Percentiles rank a stretch among this genome's conserved stretches.
Conservation (phyloP, 2,797 vertebrate genomes). For the Phoxinus dragarum region DNA sequence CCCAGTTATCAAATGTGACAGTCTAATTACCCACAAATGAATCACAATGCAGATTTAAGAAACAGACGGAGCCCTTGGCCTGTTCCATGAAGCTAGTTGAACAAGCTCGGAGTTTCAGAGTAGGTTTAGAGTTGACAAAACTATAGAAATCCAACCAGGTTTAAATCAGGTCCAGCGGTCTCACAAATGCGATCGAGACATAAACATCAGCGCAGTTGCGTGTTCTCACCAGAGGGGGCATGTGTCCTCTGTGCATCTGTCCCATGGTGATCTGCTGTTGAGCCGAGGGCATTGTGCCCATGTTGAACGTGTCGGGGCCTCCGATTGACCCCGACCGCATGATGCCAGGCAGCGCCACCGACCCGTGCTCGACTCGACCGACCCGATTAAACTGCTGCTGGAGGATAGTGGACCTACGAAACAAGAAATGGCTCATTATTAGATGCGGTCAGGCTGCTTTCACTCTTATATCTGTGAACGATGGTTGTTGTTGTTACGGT, state of each 20-base stretch:
- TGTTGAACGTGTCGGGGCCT: slow-evolving; percentile 92
- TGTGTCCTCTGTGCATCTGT: slow-evolving; percentile 98
- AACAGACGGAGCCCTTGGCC: slow-evolving; percentile 17
- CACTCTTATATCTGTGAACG: slow-evolving; percentile 11
- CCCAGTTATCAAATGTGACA: not conserved
- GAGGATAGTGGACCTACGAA: slow-evolving; percentile 89
- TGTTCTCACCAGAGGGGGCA: slow-evolving; percentile 92
- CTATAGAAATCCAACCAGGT: not conserved
- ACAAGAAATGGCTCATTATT: slow-evolving; percentile 17
- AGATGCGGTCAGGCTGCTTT: not conserved
- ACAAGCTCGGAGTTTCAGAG: no score
- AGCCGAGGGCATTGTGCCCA: slow-evolving; percentile 93
- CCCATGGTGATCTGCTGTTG: slow-evolving; percentile 95
- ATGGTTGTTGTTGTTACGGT: slow-evolving; percentile 1
- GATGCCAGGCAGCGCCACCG: slow-evolving; percentile 92
- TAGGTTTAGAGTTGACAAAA: no score
- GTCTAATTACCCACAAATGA: slow-evolving; percentile 1
- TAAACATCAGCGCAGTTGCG: not conserved
- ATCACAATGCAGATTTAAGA: not conserved
- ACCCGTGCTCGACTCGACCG: slow-evolving; percentile 92
- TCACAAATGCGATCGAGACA: not conserved
- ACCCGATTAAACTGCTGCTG: slow-evolving; percentile 97
- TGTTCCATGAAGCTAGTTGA: no score
- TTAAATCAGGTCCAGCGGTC: no score
- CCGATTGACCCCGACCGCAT: slow-evolving; percentile 93